These are phyloP conservation scores for Aviceda cuculoides DNA, from an alignment of 2,797 vertebrate species.

Conservation along the genomic window DNA sequence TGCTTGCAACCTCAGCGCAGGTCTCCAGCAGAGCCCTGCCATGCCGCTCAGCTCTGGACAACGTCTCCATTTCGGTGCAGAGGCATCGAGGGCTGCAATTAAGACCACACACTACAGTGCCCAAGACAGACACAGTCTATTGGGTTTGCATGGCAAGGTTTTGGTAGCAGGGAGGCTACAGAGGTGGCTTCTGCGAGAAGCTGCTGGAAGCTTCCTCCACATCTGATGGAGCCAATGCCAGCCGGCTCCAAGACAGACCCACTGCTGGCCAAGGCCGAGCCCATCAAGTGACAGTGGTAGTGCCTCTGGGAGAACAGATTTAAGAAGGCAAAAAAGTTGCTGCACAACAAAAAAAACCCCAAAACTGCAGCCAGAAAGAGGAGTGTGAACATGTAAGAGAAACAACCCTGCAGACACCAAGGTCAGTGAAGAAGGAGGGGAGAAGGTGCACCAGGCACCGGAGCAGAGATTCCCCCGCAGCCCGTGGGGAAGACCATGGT, in stretches of 20 bases:
- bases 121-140: background rate
- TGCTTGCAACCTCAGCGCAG: fast-evolving
- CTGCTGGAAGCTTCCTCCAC: too few relatives aligned
- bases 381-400: background rate
- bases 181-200: too few relatives aligned
- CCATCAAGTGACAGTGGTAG: fast-evolving
- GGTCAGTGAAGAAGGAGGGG: background rate
- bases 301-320: background rate
- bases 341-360: too few relatives aligned
- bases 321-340: background rate
- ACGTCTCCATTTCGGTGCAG: background rate
- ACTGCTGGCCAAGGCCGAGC: background rate
- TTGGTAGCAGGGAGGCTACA: background rate
- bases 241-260: background rate
- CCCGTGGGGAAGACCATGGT: background rate
- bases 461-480: background rate
- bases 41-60: background rate
- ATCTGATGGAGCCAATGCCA: background rate
- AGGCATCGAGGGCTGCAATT: background rate
- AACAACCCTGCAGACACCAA: background rate
- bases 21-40: background rate
- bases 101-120: background rate
- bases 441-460: background rate
- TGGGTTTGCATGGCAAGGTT: background rate
- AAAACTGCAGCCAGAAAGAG: background rate